Conservation (phyloP, 2,888 invertebrate genomes). For the Sialis lutaria region DNA sequence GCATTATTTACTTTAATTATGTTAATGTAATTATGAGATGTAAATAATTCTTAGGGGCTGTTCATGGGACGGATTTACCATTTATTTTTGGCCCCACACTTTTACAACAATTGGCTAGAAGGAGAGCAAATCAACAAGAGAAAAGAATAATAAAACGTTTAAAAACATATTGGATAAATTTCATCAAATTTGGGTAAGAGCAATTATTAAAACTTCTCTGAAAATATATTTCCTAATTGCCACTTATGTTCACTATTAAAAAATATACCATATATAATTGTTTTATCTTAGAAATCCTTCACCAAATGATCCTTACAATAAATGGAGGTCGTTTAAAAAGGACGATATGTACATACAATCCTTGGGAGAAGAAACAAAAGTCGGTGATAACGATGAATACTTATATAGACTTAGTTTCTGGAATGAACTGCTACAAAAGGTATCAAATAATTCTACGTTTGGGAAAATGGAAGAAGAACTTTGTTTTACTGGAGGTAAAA, state of each 20-base stretch:
- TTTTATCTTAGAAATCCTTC: conserved; percentile 33
- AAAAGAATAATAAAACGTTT: conserved; percentile 33
- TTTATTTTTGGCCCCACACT: conserved; percentile 46
- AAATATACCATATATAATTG: background rate
- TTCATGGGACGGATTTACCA: conserved; percentile 47
- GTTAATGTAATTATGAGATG: background rate
- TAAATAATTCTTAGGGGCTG: conserved; percentile 31
- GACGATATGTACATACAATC: conserved; percentile 32
- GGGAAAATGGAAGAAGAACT: no score
- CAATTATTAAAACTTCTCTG: background rate
- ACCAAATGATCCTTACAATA: conserved; percentile 28
- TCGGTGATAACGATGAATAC: conserved; percentile 3
- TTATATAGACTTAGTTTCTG: conserved; percentile 20
- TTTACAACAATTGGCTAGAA: conserved; percentile 45
- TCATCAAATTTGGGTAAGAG: conserved; percentile 25
- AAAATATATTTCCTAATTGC: background rate
- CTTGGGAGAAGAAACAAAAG: conserved; percentile 17
- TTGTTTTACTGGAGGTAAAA: no score
- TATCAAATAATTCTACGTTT: no score
- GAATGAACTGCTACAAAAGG: conserved; percentile 24
- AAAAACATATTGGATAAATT: conserved; percentile 30
- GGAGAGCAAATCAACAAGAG: conserved; percentile 40
- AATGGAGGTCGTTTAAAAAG: conserved; percentile 41
- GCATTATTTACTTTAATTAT: no score
- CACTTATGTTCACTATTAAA: background rate